Evolutionary conservation across 2,888 invertebrate species (phyloP), one percentile per base, ranked within the genome.

Genomic region (Pachydiplax longipennis): DNA sequence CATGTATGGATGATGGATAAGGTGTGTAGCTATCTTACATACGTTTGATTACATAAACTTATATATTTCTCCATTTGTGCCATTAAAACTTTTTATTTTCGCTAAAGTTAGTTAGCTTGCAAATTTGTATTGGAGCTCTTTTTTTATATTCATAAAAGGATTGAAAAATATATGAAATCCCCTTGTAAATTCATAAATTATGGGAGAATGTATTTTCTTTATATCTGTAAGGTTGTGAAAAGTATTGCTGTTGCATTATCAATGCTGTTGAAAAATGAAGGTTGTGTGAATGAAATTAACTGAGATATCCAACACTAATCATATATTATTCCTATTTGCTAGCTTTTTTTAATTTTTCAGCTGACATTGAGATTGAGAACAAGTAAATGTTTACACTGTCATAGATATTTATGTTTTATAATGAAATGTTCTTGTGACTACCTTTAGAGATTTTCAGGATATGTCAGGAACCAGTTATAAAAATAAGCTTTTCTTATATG

Each of bases 31-130:
- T 6, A 61, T 61, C 4, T 53, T 15, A 31, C 35, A 61, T 35
- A 65, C 13, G 31, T 73, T 61, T 61, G 40, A 61, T 87, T 87
- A 40, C 31, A 87, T 61, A 35, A 37, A 61, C 87, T 87, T 37
- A 87, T 61, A 87, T 83, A 53, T 37, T 87, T 61, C 35, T 87
- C 87, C 13, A 61, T 61, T 37, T 87, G 25, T 73, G 73, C 73
- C 61, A 61, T 87, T 48, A 37, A 58, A 37, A 8, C n/a, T 35
- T 87, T 61, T 87, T 22, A 83, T 87, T 87, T 87, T 37, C 65
- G 87, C 61, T 22, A n/a, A n/a, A 37, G 61, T 31, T 73, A 18
- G 73, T 73, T 73, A 31, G 73, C 73, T 73, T 73, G 73, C 73
- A 25, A 31, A 73, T 73, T 73, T 73, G 12, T 73, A 31, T 73